These are phyloP conservation scores for Oconnorella tubifera DNA, from an alignment of 2,888 invertebrate species.

Conservation along the genomic window DNA sequence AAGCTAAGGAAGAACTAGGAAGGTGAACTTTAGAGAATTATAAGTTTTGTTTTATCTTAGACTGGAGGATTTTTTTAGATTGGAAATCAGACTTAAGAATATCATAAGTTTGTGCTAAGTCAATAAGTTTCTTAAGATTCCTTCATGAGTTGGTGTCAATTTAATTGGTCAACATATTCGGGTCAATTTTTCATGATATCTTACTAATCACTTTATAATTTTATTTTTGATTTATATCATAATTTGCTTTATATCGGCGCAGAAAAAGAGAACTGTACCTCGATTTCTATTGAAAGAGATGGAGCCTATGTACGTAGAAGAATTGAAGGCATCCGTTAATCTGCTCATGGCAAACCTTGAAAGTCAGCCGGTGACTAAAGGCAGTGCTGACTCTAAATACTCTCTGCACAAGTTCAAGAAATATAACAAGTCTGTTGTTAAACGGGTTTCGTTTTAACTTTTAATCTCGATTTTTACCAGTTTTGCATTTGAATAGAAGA, in stretches of 20 bases:
- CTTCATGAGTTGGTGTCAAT: too few species aligned
- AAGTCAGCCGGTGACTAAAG: constrained; percentile 96
- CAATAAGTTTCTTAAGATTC: too few species aligned
- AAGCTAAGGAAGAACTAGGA: too few species aligned
- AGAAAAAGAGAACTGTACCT: constrained; percentile 61
- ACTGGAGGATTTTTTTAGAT: too few species aligned
- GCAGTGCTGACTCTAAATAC: constrained; percentile 94
- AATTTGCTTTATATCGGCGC: constrained; percentile 11
- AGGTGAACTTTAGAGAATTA: too few species aligned
- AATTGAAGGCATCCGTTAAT: constrained; percentile 94
- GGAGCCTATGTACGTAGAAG: constrained; percentile 98
- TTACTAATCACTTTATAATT: too few species aligned
- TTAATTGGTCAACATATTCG: too few species aligned
- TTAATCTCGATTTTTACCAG: neutral
- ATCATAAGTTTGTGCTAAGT: too few species aligned
- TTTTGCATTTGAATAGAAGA: neutral
- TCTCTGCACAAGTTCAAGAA: constrained; percentile 95
- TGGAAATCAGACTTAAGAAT: too few species aligned
- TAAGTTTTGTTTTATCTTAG: too few species aligned
- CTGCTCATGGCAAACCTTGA: constrained; percentile 97
- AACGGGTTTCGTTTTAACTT: neutral
- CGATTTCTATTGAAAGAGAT: constrained; percentile 99
- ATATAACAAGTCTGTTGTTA: constrained; percentile 77
- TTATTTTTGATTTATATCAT: neutral
- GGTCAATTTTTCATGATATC: too few species aligned